Evolutionary conservation across 2,888 invertebrate genomes (phyloP).

Genomic region (Ectemnius cavifrons): DNA sequence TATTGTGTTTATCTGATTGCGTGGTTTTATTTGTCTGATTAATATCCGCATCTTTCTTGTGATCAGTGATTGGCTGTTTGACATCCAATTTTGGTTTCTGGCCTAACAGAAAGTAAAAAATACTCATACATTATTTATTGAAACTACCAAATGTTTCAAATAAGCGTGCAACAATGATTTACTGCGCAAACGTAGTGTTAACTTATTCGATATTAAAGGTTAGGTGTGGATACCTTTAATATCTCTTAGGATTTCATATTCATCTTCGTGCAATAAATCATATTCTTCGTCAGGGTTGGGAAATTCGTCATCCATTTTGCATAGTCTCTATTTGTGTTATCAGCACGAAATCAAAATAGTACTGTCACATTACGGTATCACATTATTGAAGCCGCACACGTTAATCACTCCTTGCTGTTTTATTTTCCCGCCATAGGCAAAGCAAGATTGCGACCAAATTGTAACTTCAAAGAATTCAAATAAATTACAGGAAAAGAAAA

Average conservation of each 20-base stretch:
- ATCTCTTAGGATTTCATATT: constrained; percentile 73
- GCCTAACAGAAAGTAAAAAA: too few relatives aligned
- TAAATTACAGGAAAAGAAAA: too few relatives aligned
- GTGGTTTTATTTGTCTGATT: constrained; percentile 4
- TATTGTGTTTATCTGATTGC: neutral
- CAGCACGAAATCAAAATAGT: neutral
- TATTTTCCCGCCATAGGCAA: neutral
- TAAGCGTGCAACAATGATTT: neutral
- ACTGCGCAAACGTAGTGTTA: neutral
- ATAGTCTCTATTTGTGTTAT: neutral
- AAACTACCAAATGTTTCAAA: neutral
- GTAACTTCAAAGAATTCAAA: too few relatives aligned
- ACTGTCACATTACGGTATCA: neutral
- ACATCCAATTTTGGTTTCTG: too few relatives aligned
- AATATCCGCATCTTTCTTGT: neutral
- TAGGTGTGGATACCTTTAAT: constrained; percentile 65
- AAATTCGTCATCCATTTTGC: constrained; percentile 71
- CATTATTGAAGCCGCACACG: neutral
- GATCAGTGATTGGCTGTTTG: neutral
- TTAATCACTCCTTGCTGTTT: neutral
- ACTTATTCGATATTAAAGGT: constrained; percentile 22
- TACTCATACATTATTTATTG: neutral
- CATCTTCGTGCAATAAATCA: constrained; percentile 74
- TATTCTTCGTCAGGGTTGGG: constrained; percentile 77
- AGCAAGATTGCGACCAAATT: too few relatives aligned